Evolutionary conservation across 1,140 invertebrate species (phyloP), one percentile per base, ranked within the genome.

Genomic region (Zaprionus capensis): DNA sequence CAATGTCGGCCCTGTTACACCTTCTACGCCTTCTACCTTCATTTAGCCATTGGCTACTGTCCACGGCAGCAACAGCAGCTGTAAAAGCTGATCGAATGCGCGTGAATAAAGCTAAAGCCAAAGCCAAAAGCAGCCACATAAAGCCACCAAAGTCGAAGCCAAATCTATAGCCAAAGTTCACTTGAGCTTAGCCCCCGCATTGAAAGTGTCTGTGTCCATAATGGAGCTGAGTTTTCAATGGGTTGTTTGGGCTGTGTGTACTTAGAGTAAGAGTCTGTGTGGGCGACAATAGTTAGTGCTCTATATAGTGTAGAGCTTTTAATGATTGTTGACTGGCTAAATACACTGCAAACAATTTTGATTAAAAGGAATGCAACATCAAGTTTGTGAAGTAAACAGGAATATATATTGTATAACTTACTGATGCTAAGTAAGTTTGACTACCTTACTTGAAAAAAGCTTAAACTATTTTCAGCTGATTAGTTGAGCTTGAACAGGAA

Each of bases 1-100:
- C 83, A 86, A 86, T 87, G 68, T 58, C 61, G 74, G 49, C 49
- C 38, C 51, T 26, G 26, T 46, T 38, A 71, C 34, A 17, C 46
- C 46, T 24, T 51, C 46, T 12, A 71, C 34, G 26, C 46, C 46
- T 24, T 51, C 46, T 12, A 51, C 4, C 11, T 34, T 34, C 9
- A 24, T 51, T 46, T 17, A 24, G n/a, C 46, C 46, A 51, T 24
- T 51, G 68, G 34, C 31, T 24, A 62, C 57, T 46, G 38, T 31
- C 55, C 34, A 41, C 17, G 62, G 41, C 44, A 55, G 20, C 46
- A 64, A 46, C 44, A 28, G 51, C 20, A 17, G 17, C 4, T n/a
- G 49, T 31, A 31, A 65, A 38, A 28, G 36, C 17, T 36, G 46
- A 36, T 53, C 62, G 49, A 53, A 55, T 31, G 9, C 14, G 49